These are phyloP conservation scores for Actenoides hombroni DNA, from an alignment of 2,113 vertebrate genomes.

Conservation along the genomic window DNA sequence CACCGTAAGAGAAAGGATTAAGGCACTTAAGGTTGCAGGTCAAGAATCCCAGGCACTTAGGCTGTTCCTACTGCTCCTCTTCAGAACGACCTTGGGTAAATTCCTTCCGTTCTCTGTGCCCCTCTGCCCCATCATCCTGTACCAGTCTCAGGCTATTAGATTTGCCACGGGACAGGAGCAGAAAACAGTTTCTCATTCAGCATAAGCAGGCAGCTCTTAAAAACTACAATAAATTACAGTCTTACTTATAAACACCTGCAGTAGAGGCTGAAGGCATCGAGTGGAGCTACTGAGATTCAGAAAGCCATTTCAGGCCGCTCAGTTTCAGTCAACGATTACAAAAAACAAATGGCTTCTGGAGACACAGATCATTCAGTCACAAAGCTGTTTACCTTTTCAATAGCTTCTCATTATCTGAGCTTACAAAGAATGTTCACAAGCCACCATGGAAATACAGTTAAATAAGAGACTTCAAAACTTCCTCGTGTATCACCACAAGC, in stretches of 20 bases:
- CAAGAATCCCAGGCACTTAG: neutral
- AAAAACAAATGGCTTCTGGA: neutral
- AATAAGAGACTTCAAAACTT: neutral
- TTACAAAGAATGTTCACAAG: neutral
- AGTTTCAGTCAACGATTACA: neutral
- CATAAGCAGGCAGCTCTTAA: neutral
- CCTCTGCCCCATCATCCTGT: neutral
- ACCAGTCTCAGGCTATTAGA: neutral
- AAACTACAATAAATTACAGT: neutral
- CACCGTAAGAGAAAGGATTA: neutral
- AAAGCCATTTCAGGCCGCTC: neutral
- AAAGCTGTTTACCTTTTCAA: neutral
- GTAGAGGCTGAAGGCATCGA: neutral
- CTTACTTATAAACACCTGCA: neutral
- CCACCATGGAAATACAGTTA: neutral
- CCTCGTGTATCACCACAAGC: neutral
- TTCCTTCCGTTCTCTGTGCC: neutral
- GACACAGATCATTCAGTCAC: neutral
- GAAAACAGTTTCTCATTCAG: neutral
- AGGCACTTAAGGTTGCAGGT: neutral
- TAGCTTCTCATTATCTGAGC: neutral
- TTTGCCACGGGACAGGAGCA: neutral
- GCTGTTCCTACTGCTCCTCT: neutral
- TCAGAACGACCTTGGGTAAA: neutral
- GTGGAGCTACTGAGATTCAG: neutral